phyloP scores from a whole-genome alignment of 1,140 invertebrate genomes.

The Maniola jurtina region DNA sequence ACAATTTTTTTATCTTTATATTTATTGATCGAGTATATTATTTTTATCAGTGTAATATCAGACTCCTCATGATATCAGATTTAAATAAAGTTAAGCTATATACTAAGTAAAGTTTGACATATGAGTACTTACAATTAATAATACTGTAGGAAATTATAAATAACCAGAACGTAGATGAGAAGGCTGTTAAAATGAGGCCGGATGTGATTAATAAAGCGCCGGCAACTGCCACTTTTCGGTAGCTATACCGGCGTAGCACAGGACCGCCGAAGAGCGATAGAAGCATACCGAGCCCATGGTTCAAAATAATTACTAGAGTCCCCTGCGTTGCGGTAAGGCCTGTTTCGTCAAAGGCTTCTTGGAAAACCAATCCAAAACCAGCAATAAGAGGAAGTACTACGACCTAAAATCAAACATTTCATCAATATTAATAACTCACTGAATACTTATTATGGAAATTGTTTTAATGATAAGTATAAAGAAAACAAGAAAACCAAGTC shows the following conservation, averaged over 20 bases:
- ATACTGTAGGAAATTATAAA: conserved; percentile 82
- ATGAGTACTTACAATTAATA: conserved; percentile 80
- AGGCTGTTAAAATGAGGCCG: conserved; percentile 78
- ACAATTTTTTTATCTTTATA: too few relatives aligned
- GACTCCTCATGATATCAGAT: too few relatives aligned
- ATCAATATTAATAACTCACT: neutral
- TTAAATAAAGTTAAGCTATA: too few relatives aligned
- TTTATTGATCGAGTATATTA: too few relatives aligned
- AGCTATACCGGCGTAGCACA: conserved; percentile 78
- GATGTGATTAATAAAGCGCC: conserved; percentile 72
- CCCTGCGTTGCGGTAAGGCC: conserved; percentile 78
- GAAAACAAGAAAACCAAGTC: too few relatives aligned
- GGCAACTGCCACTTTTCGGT: conserved; percentile 78
- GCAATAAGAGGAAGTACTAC: conserved; percentile 80
- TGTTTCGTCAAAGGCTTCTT: conserved; percentile 76
- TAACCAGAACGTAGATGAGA: conserved; percentile 72
- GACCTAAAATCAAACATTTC: conserved; percentile 64
- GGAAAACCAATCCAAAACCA: conserved; percentile 80
- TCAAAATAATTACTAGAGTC: conserved; percentile 80
- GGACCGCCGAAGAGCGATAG: conserved; percentile 81
- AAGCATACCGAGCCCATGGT: conserved; percentile 82
- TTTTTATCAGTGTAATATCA: too few relatives aligned
- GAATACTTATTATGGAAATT: too few relatives aligned
- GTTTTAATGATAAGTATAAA: too few relatives aligned
- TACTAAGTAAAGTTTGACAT: neutral